Evolutionary conservation across 92 coral and sea anemone genomes (phyloP).

Genomic region (Palythoa heliodiscus): DNA sequence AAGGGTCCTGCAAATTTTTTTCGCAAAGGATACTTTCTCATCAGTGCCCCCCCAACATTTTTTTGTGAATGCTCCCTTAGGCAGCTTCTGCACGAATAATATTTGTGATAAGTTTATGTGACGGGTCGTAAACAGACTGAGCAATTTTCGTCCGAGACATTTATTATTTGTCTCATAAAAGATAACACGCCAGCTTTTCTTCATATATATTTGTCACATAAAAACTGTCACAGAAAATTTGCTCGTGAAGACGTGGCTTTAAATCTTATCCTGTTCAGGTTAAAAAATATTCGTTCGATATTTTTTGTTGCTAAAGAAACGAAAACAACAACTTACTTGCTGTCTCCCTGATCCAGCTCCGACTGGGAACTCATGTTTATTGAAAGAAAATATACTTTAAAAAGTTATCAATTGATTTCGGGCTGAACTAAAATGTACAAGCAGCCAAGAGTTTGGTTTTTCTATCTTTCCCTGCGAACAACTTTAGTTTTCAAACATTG

Average conservation of each 20-base stretch:
- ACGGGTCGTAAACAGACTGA: too few relatives aligned
- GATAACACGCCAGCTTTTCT: not conserved
- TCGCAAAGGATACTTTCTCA: too few relatives aligned
- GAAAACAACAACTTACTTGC: slow-evolving; percentile 29
- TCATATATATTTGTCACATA: not conserved
- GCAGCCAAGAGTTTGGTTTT: not conserved
- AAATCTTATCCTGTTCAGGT: not conserved
- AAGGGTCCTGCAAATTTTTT: too few relatives aligned
- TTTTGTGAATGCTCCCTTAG: too few relatives aligned
- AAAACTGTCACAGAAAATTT: not conserved
- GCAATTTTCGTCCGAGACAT: too few relatives aligned
- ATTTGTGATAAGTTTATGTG: too few relatives aligned
- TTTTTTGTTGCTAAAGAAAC: slow-evolving; percentile 5
- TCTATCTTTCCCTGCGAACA: not conserved
- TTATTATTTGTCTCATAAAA: not conserved
- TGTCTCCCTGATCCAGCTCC: slow-evolving; percentile 21
- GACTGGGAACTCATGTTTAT: slow-evolving; percentile 35
- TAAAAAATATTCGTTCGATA: not conserved
- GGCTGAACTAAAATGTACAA: not conserved
- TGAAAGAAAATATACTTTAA: not conserved
- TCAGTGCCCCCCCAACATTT: too few relatives aligned
- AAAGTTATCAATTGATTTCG: not conserved
- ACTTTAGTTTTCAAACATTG: not conserved
- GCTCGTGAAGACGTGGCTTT: not conserved
- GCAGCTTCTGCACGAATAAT: too few relatives aligned